phyloP scores from a whole-genome alignment of 2,888 invertebrate genomes.

The Mythimna ferrago region DNA sequence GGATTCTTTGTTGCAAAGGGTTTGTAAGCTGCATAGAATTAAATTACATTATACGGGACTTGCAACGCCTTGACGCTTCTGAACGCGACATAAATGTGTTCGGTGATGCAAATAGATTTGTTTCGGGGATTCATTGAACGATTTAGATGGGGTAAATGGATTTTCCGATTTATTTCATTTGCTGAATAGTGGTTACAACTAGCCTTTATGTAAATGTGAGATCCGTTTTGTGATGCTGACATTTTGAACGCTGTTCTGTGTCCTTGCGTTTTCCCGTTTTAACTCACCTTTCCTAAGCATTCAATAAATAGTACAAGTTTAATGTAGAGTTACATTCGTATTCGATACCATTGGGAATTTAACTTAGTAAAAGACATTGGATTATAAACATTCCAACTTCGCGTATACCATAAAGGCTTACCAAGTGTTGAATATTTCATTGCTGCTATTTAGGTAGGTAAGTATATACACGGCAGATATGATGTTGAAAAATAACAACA shows the following conservation, averaged over 20 bases:
- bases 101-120: slow-evolving; percentile 83
- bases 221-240: slow-evolving; percentile 41
- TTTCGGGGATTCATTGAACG: slow-evolving; percentile 59
- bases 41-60: slow-evolving; percentile 83
- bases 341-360: background rate
- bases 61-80: slow-evolving; percentile 83
- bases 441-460: background rate
- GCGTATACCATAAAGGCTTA: background rate
- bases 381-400: background rate
- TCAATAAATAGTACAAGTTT: background rate
- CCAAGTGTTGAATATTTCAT: background rate
- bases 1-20: slow-evolving; percentile 75
- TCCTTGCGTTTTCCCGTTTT: slow-evolving; percentile 11
- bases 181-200: slow-evolving; percentile 30
- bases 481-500: background rate
- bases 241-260: slow-evolving; percentile 21
- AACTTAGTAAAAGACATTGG: background rate
- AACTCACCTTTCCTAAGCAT: background rate
- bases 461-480: background rate
- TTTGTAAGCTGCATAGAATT: slow-evolving; percentile 73
- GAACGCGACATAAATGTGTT: slow-evolving; percentile 74
- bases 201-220: slow-evolving; percentile 30
- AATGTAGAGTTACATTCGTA: too few species aligned
- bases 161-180: slow-evolving; percentile 62
- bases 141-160: slow-evolving; percentile 58